These are phyloP conservation scores for Jordanella pulchra DNA, from an alignment of 2,797 vertebrate species.

Conservation along the genomic window DNA sequence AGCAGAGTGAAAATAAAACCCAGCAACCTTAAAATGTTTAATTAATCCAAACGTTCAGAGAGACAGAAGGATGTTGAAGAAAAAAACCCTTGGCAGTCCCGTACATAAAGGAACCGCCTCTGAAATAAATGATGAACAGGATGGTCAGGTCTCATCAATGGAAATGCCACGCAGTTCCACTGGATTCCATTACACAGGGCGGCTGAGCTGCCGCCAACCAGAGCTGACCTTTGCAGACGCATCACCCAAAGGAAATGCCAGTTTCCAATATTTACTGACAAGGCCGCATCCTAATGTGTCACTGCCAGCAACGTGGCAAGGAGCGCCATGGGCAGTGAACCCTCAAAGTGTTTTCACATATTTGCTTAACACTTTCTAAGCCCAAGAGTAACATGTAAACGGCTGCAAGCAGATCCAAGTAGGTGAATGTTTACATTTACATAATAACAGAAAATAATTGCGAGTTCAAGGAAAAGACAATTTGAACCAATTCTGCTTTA, in stretches of 20 bases:
- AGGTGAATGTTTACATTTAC: slow-evolving; percentile 4
- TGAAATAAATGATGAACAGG: slow-evolving; percentile 70
- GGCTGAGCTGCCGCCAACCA: slow-evolving; percentile 48
- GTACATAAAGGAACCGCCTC: slow-evolving; percentile 55
- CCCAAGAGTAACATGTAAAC: slow-evolving; percentile 10
- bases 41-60: not conserved
- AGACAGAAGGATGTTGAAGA: slow-evolving; percentile 48
- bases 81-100: slow-evolving; percentile 42
- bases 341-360: slow-evolving; percentile 19
- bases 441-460: too few species aligned
- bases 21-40: not conserved
- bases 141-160: slow-evolving; percentile 72
- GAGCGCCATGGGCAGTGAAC: slow-evolving; percentile 10
- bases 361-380: slow-evolving; percentile 21
- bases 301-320: slow-evolving; percentile 50
- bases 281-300: slow-evolving; percentile 67
- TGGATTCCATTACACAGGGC: slow-evolving; percentile 73
- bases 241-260: slow-evolving; percentile 78
- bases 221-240: slow-evolving; percentile 77
- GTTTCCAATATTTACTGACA: slow-evolving; percentile 77
- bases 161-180: slow-evolving; percentile 73
- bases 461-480: too few species aligned
- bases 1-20: slow-evolving; percentile 13
- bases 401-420: slow-evolving; percentile 8
- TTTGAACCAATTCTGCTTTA: too few species aligned